Evolutionary conservation across 2,113 vertebrate species (phyloP).

Genomic region (Spheniscus mendiculus): DNA sequence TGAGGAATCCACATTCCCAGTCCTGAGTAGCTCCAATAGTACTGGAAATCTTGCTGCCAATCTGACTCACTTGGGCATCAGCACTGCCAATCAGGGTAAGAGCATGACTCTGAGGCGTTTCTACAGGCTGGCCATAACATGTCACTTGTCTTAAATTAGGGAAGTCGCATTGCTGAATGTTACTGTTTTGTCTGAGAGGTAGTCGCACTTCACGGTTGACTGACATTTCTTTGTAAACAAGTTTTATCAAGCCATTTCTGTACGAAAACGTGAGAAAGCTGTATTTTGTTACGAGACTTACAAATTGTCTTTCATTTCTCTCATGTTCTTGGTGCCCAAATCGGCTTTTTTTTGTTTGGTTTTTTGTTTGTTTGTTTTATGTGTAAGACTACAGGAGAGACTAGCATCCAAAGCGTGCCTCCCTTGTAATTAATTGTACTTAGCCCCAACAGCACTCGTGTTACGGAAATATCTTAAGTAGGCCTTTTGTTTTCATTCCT

Average conservation of each 20-base stretch:
- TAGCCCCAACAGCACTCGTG: neutral
- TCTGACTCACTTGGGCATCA: conserved; percentile 92
- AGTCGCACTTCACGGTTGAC: accelerated
- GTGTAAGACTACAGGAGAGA: too few species aligned
- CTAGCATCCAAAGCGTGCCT: neutral
- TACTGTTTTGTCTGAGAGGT: neutral
- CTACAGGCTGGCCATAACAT: accelerated
- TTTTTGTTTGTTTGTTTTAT: neutral
- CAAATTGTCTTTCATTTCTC: neutral
- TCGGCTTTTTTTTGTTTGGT: too few species aligned
- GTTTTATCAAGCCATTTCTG: neutral
- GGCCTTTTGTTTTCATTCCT: neutral
- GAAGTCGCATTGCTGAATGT: accelerated
- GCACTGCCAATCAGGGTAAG: conserved; percentile 85
- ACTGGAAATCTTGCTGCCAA: conserved; percentile 90
- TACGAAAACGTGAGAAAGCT: too few species aligned
- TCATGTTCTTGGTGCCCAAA: neutral
- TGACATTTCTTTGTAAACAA: neutral
- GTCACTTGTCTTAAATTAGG: accelerated
- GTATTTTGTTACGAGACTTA: neutral
- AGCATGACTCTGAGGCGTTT: accelerated
- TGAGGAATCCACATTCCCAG: conserved; percentile 88
- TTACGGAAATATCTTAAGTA: neutral
- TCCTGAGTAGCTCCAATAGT: conserved; percentile 86
- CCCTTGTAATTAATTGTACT: neutral